Evolutionary conservation across 1,140 invertebrate species (phyloP), one percentile per base, ranked within the genome.

Genomic region (Sitodiplosis mosellana): DNA sequence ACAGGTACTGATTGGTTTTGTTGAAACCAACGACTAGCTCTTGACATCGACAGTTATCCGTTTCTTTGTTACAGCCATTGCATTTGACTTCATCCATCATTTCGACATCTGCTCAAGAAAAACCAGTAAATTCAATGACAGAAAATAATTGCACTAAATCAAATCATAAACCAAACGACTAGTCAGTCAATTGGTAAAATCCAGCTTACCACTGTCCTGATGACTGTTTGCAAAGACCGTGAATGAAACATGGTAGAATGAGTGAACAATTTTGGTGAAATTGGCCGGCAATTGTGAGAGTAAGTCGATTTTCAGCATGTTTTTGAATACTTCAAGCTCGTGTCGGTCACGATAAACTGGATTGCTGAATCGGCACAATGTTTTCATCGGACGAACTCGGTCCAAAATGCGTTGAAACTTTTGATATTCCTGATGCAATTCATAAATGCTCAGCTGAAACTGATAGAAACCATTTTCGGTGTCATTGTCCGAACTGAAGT

Each of bases 171-270:
- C n/a, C n/a, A n/a, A n/a, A n/a, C n/a, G n/a, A 20, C n/a, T 52
- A 45, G n/a, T 11, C n/a, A n/a, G n/a, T n/a, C n/a, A n/a, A n/a
- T n/a, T n/a, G n/a, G n/a, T n/a, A n/a, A n/a, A n/a, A n/a, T n/a
- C n/a, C n/a, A n/a, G 43, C 51, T 57, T 62, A 66, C 61, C 63
- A 54, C 60, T 56, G 4, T 57, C 52, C 8, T 54, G 56, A 51
- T 73, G 68, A 15, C 64, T 65, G 53, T 71, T 72, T 36, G 74
- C 74, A 53, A 84, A 82, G 14, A 83, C 75, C 59, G 78, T 80
- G 47, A 87, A 81, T 2, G 82, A 78, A 27, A 79, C 69, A 65
- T 76, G 76, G 59, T 86, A 86, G 63, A 87, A 87, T 34, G 77
- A 71, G 52, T 77, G 72, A n/a, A 82, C 76, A 34, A 81, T 74